These are phyloP conservation scores for Stigmatopora nigra DNA, from an alignment of 2,113 vertebrate species.

Conservation along the genomic window DNA sequence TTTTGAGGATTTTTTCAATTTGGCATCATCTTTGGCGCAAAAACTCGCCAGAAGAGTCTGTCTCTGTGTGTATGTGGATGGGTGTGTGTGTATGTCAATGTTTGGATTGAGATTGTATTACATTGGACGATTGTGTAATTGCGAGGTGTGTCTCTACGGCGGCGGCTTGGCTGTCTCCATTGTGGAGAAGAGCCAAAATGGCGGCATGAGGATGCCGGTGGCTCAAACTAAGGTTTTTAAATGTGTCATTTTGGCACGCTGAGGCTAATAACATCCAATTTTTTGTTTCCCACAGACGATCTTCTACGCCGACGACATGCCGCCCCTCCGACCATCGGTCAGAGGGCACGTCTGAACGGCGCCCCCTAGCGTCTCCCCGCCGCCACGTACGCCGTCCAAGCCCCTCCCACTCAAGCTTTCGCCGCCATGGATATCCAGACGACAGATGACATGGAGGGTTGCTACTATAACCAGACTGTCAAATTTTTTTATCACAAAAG, in stretches of 20 bases:
- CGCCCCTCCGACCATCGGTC: conserved; percentile 4
- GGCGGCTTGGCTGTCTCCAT: conserved; percentile 40
- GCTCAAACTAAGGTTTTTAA: conserved; percentile 6
- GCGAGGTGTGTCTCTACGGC: conserved; percentile 54
- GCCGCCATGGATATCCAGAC: conserved; percentile 31
- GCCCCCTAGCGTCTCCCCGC: conserved; percentile 8
- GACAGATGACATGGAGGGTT: rapidly evolving
- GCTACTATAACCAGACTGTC: conserved; percentile 39
- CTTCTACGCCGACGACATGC: conserved; percentile 36
- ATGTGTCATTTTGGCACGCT: no score
- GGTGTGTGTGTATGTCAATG: conserved; percentile 18
- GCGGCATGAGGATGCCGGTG: conserved; percentile 12
- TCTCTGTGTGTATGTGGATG: conserved; percentile 11
- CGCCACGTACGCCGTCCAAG: background rate
- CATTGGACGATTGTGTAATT: conserved; percentile 59
- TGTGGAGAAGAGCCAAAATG: conserved; percentile 28
- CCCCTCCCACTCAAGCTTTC: rapidly evolving
- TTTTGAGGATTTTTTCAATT: conserved; percentile 5
- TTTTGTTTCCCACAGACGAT: conserved; percentile 1
- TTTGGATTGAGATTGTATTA: conserved; percentile 59
- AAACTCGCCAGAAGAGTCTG: no score
- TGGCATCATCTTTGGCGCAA: conserved; percentile 29
- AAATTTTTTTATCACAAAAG: conserved; percentile 56
- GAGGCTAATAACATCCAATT: no score
- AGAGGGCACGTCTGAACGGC: conserved; percentile 25